Base-by-base conservation (phyloP, 2,113 vertebrate species). In the Bambusicola thoracicus region DNA sequence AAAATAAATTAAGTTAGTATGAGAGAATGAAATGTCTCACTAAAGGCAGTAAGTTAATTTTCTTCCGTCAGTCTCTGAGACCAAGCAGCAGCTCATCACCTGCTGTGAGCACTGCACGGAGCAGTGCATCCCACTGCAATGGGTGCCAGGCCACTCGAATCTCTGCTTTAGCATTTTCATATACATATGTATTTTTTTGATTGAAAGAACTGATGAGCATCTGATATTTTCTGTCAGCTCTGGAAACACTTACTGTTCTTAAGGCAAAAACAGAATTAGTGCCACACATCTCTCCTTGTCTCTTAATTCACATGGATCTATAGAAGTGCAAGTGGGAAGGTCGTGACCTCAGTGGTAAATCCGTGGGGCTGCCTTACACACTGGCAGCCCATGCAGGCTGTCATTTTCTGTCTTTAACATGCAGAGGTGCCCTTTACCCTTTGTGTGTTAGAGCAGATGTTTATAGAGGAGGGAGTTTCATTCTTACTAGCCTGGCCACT, bases 261-360 rank as follows among this genome's bases (percentile, higher is more conserved):
- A 44, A 74, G 58, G 55, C 80, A 72, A 70, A 25, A 46, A 61
- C 55, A 43, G 80, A 43, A 41, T 8, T n/a, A 10, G 36, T 65
- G 38, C 72, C 25, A 48, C 87, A 75, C 87, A 80, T 70, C 36
- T 76, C 53, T 21, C 68, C 36, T 48, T 65, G 51, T 19, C 38
- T 83, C 56, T 53, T 85, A 41, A 21, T 87, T 90, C 87, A 40
- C 14, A 17, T 68, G 77, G 73, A 21, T 91, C 79, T 76, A 13
- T 90, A 77, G 61, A 75, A 66, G 93, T 20, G 85, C 81, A 81
- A 87, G 70, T 13, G 12, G 53, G 83, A 34, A 70, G 95, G 97
- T 98, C 88, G 3, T 44, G 97, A 97, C 97, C 95, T 89, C 72
- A 83, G 96, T 95, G 95, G 96, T 96, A 94, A 89, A 95, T 97